A percentile compares a stretch with the other conserved stretches of the same genome.
phyloP scores from a whole-genome alignment of 2,797 vertebrate species.

The Sebastes kiyomatsui region DNA sequence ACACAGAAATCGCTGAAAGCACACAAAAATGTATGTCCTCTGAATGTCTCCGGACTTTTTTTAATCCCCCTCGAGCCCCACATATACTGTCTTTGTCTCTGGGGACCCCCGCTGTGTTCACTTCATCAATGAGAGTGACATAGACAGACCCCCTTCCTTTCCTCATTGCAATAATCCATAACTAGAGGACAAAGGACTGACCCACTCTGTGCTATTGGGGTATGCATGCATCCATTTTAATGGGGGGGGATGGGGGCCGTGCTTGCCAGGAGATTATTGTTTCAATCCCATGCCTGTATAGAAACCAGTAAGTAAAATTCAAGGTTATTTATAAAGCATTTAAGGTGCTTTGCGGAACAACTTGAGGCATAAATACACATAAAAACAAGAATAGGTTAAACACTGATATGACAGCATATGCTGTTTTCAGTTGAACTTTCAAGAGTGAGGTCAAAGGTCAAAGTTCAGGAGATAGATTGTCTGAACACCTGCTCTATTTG shows the following conservation, averaged over 20 bases:
- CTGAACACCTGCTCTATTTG: background rate
- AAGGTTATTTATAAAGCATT: background rate
- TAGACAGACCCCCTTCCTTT: constrained; percentile 6
- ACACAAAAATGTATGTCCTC: constrained; percentile 19
- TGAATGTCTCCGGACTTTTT: constrained; percentile 14
- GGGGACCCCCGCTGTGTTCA: constrained; percentile 59
- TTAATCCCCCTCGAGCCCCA: constrained; percentile 31
- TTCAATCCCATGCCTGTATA: background rate
- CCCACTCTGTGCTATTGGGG: constrained; percentile 48
- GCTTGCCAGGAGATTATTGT: background rate
- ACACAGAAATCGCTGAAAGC: background rate
- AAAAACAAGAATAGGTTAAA: background rate
- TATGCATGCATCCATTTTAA: constrained; percentile 13
- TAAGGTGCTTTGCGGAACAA: background rate
- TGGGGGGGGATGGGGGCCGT: background rate
- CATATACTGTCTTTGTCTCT: constrained; percentile 38
- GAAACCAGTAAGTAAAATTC: background rate
- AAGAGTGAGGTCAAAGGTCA: constrained; percentile 9
- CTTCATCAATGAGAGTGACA: constrained; percentile 65
- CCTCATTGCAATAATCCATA: constrained; percentile 71
- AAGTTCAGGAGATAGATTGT: background rate
- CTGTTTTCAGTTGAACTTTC: background rate
- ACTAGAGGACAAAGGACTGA: constrained; percentile 72
- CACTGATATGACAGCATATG: background rate
- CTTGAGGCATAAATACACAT: background rate